A percentile compares a stretch with the other conserved stretches of the same genome.
Conservation (phyloP, 1,140 invertebrate species). For the Camponotus pennsylvanicus region DNA sequence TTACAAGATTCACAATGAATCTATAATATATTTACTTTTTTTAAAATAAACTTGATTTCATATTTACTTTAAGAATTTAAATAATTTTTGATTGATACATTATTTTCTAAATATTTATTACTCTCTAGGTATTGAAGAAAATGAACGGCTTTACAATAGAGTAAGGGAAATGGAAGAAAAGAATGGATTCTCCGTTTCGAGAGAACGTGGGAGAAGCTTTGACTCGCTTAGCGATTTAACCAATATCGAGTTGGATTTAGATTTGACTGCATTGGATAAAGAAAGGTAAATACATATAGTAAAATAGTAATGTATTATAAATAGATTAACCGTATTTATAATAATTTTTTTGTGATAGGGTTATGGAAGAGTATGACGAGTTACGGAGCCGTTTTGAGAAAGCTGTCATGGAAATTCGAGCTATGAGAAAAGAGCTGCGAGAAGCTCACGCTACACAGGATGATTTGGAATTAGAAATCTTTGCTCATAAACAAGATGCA, state of each 20-base stretch:
- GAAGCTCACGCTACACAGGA: constrained; percentile 93
- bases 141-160: constrained; percentile 90
- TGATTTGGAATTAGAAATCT: constrained; percentile 91
- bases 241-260: constrained; percentile 92
- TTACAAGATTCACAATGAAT: neutral
- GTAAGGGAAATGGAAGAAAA: constrained; percentile 90
- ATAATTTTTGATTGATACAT: neutral
- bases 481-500: constrained; percentile 91
- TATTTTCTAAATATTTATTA: constrained; percentile 10
- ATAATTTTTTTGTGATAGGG: constrained; percentile 81
- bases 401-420: constrained; percentile 93
- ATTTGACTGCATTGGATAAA: constrained; percentile 91
- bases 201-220: constrained; percentile 89
- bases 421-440: constrained; percentile 93
- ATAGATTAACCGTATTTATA: neutral
- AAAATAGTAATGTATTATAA: constrained; percentile 5
- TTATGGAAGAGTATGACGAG: constrained; percentile 93
- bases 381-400: constrained; percentile 92
- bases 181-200: constrained; percentile 85
- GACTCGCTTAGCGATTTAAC: constrained; percentile 93
- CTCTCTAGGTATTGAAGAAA: constrained; percentile 89
- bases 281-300: constrained; percentile 85
- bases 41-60: neutral
- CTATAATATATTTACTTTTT: neutral
- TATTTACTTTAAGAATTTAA: constrained; percentile 8